Evolutionary conservation across 2,888 invertebrate species (phyloP), one percentile per base, ranked within the genome.

Genomic region (Pseudococcus jackbeardsleyi): DNA sequence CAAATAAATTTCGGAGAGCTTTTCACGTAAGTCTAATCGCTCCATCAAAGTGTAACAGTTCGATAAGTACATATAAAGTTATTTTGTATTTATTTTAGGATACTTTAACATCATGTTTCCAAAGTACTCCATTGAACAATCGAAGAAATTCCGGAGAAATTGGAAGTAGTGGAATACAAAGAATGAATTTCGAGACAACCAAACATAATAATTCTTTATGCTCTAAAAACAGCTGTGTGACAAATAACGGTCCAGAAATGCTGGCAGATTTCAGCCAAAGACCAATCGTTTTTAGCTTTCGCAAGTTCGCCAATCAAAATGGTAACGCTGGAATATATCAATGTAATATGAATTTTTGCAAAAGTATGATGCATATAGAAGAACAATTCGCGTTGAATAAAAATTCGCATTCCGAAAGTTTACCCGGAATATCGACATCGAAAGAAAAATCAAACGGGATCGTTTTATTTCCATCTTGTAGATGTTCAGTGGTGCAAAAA

Each of bases 1-100:
- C 97, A 12, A 95, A 96, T 91, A 98, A 98, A 92, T 98, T 98
- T 91, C 94, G 98, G 79, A 96, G 90, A 64, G 90, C 90, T 22
- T 90, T 90, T 88, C 90, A 90, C 89, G 90, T 90, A 87, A 89
- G 89, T 17, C 8, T 50, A 42, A 42, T 42, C 42, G 42, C 42
- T 8, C 42, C 42, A 42, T 42, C 42, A 42, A 5, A 42, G 9
- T 42, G 6, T 0, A 42, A 42, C 9, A 42, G 5, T 42, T 6
- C 42, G 9, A 42, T n/a, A n/a, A n/a, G n/a, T n/a, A n/a, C 42
- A 4, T 12, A 15, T 77, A 4, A 54, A 54, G 3, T 54, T 17
- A n/a, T 17, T 82, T 48, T 84, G 48, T 54, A 50, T 50, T 0
- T 12, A 50, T 85, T 54, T 54, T 46, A 86, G 86, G 86, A 86